Base-by-base conservation (phyloP, 2,113 vertebrate species). In the Excalfactoria chinensis region DNA sequence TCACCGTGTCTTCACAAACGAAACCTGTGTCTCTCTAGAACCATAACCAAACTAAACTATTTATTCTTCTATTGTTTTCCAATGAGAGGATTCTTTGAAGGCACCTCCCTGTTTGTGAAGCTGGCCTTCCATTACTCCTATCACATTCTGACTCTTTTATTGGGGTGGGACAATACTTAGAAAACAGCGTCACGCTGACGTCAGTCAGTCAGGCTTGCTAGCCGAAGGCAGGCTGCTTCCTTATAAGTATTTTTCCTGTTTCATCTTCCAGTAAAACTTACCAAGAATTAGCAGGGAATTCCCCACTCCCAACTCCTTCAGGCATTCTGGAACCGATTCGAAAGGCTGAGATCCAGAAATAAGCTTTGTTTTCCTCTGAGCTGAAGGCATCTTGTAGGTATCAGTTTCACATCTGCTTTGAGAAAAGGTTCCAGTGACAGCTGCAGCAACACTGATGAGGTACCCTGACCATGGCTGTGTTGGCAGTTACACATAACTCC, bases 1-100 rank as follows among this genome's bases (percentile, higher is more conserved):
- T 51, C 49, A 79, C 14, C 48, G 16, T 2, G 22, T 20, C 55
- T 86, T 83, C 68, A 59, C 28, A 34, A 77, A 51, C 30, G 86
- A 60, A 90, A 69, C 82, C 67, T 75, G 48, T 20, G 26, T 75
- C 81, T 66, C 78, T 84, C 88, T 75, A 82, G 90, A 78, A 84
- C 63, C 17, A 11, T 0, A 60, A 63, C 62, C 81, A 86, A 84
- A 90, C 34, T 56, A n/a, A 78, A 86, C 60, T 17, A 32, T 55
- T 51, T 49, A 25, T 63, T 88, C 40, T 73, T 55, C 55, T 46
- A 43, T 7, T 53, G 37, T 23, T 88, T 73, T 63, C 69, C 69
- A 77, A 53, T 4, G 68, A 49, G 43, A 51, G 4, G 62, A 35
- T 28, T 82, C 78, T 84, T 64, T 64, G 67, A 87, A 76, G 32